phyloP scores from a whole-genome alignment of 2,888 invertebrate species.

The Drosophila austrosaltans region DNA sequence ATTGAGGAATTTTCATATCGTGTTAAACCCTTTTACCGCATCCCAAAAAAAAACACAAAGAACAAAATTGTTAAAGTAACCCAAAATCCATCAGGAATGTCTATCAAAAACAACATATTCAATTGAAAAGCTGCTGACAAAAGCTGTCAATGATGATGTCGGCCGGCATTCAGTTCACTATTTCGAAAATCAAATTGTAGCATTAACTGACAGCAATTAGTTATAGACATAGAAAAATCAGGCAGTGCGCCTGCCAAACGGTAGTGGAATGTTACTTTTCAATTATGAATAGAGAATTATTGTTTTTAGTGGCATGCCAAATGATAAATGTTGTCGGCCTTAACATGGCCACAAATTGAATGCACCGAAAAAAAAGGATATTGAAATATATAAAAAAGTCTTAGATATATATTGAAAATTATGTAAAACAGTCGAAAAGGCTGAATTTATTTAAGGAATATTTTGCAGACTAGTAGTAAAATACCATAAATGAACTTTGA shows the following conservation, averaged over 20 bases:
- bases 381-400: background rate
- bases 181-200: constrained; percentile 68
- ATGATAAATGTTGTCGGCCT: constrained; percentile 51
- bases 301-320: constrained; percentile 57
- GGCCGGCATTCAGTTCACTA: constrained; percentile 42
- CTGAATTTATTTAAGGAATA: too few species aligned
- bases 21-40: constrained; percentile 78
- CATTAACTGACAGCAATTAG: constrained; percentile 76
- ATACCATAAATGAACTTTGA: too few species aligned
- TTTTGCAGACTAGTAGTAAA: too few species aligned
- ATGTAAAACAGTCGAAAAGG: too few species aligned
- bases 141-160: constrained; percentile 73
- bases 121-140: constrained; percentile 77
- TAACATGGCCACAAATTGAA: constrained; percentile 24
- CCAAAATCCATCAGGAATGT: constrained; percentile 10
- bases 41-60: constrained; percentile 34
- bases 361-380: background rate
- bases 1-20: constrained; percentile 70
- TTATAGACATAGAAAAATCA: constrained; percentile 24
- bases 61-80: background rate
- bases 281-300: constrained; percentile 76
- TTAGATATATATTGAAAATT: background rate
- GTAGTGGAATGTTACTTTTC: constrained; percentile 69
- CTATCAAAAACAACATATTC: constrained; percentile 15
- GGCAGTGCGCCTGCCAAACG: constrained; percentile 56